Evolutionary conservation across 2,113 vertebrate genomes (phyloP), one percentile per base, ranked within the genome.

Genomic region (Bothrops jararaca): DNA sequence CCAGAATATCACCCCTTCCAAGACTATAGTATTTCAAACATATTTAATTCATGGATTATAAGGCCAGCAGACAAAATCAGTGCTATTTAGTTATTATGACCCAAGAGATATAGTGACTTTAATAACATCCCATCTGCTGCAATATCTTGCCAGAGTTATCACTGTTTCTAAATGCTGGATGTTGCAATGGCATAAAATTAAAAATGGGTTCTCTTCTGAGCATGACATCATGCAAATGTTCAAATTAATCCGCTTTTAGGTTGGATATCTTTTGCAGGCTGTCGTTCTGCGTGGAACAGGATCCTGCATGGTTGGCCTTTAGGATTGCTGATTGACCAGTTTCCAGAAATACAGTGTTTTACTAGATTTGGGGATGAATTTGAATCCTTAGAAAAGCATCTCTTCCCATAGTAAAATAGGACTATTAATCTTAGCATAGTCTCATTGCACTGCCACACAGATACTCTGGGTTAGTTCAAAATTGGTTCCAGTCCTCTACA

Each of bases 1-100:
- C 93, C 90, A 95, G 89, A 96, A 95, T 95, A 95, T 94, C 91
- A 93, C 88, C 88, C 54, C 54, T 96, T 96, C 93, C 93, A 95
- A 91, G 95, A 95, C 93, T 91, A 92, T 89, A 90, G 74, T 96
- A 94, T 92, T 93, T 93, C 91, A 96, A 56, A 95, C 92, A 94
- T 95, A 96, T 94, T 95, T 95, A 50, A 53, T 94, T 95, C 90
- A 91, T 92, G 94, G 92, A 94, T 96, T 96, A 94, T 90, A 90
- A 34, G 89, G 93, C 94, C 93, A 94, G 95, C 93, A 95, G 92
- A 48, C 88, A 94, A 92, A 96, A 96, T 90, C 69, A 57, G 93
- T 95, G 56, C 69, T 92, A 80, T 42, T 95, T 92, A 96, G 92
- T 86, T 89, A 89, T 80, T 92, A 92, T 94, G 95, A 90, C 90